Conservation (phyloP, 2,113 vertebrate genomes). For the Poecilia latipinna region DNA sequence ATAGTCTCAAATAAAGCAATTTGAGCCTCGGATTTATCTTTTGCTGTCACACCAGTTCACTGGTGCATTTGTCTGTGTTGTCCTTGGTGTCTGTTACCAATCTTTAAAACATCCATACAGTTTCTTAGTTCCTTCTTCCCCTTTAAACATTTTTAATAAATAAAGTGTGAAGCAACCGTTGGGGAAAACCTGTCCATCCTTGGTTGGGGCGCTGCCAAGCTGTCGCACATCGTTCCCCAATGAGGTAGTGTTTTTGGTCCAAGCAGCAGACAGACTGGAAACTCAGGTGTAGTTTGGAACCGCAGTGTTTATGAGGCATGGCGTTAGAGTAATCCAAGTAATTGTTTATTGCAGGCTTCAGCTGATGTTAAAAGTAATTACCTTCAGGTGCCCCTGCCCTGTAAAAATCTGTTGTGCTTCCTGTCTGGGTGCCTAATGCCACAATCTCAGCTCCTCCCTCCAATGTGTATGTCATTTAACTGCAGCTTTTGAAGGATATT, state of each 20-base stretch:
- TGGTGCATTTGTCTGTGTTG: conserved; percentile 1
- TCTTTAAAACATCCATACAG: neutral
- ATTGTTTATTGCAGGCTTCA: conserved; percentile 72
- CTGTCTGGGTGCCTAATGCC: conserved; percentile 62
- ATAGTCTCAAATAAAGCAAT: conserved; percentile 35
- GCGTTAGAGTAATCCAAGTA: conserved; percentile 69
- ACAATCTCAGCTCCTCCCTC: conserved; percentile 53
- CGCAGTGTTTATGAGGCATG: conserved; percentile 66
- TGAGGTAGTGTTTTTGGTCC: conserved; percentile 56
- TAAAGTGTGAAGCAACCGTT: conserved; percentile 17
- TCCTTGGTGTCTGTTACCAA: conserved; percentile 21
- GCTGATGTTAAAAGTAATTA: conserved; percentile 62
- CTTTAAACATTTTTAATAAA: conserved; percentile 5
- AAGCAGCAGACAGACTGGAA: conserved; percentile 50
- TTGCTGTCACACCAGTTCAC: conserved; percentile 15
- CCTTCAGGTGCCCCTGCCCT: conserved; percentile 62
- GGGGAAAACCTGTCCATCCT: conserved; percentile 18
- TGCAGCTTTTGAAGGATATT: conserved; percentile 60
- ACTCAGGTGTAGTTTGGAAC: conserved; percentile 69
- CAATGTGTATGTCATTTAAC: conserved; percentile 48
- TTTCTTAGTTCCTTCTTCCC: neutral
- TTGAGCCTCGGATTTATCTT: conserved; percentile 32
- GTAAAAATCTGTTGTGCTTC: conserved; percentile 71
- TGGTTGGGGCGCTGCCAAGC: conserved; percentile 34
- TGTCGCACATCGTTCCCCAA: conserved; percentile 42